These are phyloP conservation scores for Apodemia zela DNA, from an alignment of 2,888 invertebrate species.

Conservation along the genomic window DNA sequence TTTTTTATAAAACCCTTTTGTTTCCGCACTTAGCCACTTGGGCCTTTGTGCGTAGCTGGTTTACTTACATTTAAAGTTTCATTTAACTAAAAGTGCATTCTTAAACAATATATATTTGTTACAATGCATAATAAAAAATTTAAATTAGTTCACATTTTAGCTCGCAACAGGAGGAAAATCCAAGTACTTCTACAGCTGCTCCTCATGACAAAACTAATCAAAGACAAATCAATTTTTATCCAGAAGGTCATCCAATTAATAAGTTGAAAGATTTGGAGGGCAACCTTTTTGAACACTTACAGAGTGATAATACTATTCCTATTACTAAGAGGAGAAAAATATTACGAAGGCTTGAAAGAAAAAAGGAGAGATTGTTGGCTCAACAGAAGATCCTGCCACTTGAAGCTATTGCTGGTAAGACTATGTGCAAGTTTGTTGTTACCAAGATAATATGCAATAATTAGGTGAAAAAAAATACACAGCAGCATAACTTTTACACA, in stretches of 20 bases:
- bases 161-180: constrained; percentile 35
- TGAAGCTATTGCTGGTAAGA: constrained; percentile 26
- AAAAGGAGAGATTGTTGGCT: constrained; percentile 50
- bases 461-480: too few species aligned
- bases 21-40: too few species aligned
- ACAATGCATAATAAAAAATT: too few species aligned
- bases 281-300: constrained; percentile 67
- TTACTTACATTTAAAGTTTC: too few species aligned
- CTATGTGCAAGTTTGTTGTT: not conserved
- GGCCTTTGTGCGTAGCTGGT: too few species aligned
- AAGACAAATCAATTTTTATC: constrained; percentile 47
- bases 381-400: constrained; percentile 44
- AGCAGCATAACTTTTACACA: too few species aligned
- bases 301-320: constrained; percentile 53
- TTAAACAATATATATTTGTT: too few species aligned
- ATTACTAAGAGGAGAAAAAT: constrained; percentile 68
- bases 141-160: constrained; percentile 31
- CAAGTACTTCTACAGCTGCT: constrained; percentile 44
- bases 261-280: constrained; percentile 70
- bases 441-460: too few species aligned
- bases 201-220: constrained; percentile 40
- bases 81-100: too few species aligned
- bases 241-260: constrained; percentile 76
- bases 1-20: too few species aligned
- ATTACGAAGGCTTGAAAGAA: constrained; percentile 66